These are phyloP conservation scores for Latrodectus elegans DNA, from an alignment of 2,888 invertebrate genomes.

Conservation along the genomic window DNA sequence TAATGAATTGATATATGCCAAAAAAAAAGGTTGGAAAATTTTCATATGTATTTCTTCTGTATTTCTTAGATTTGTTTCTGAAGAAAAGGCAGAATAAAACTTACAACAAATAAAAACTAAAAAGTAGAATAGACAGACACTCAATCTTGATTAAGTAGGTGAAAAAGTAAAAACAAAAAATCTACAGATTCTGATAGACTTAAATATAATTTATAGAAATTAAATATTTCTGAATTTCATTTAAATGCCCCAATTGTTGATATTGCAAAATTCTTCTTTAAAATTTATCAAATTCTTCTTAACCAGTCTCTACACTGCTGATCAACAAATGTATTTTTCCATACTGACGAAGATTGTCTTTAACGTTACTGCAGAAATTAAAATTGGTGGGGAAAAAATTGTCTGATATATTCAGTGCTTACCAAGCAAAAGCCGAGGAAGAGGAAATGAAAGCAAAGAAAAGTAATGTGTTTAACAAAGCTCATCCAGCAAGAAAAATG, in stretches of 20 bases:
- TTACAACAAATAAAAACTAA: slow-evolving; percentile 19
- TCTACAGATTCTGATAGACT: too few relatives aligned
- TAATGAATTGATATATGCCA: slow-evolving; percentile 24
- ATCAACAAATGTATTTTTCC: slow-evolving; percentile 19
- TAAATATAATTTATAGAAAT: slow-evolving; percentile 12
- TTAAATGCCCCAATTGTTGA: slow-evolving; percentile 1
- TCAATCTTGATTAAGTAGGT: slow-evolving; percentile 50
- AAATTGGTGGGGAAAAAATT: slow-evolving; percentile 22
- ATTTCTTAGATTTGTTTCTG: slow-evolving; percentile 41
- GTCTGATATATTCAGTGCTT: slow-evolving; percentile 8
- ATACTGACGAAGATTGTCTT: slow-evolving; percentile 2
- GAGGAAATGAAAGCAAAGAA: not conserved
- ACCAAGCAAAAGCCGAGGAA: not conserved
- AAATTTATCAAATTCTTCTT: slow-evolving; percentile 14
- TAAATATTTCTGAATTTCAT: slow-evolving; percentile 26
- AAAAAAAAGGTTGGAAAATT: not conserved
- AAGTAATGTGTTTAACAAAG: not conserved
- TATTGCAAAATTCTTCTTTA: slow-evolving; percentile 19
- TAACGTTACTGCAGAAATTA: not conserved
- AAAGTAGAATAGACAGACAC: slow-evolving; percentile 16
- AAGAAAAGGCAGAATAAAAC: slow-evolving; percentile 44
- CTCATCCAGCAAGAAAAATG: slow-evolving; percentile 16
- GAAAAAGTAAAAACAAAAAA: slow-evolving; percentile 36
- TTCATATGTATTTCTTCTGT: slow-evolving; percentile 31
- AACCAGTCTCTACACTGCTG: slow-evolving; percentile 14